Percentiles rank a stretch among this genome's conserved stretches.
Conservation (phyloP, 2,888 invertebrate genomes). For the Synergus japonicus region DNA sequence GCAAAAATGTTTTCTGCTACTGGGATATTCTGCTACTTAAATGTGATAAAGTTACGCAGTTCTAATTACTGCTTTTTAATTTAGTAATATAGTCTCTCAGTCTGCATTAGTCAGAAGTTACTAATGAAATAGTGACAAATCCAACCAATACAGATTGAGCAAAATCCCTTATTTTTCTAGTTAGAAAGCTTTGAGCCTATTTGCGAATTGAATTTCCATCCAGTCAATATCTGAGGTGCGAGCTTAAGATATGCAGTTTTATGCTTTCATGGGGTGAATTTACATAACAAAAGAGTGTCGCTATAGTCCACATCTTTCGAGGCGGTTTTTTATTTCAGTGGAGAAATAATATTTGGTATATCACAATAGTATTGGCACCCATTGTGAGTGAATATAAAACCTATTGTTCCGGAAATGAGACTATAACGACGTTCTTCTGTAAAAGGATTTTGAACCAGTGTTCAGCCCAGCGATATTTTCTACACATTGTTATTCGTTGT, state of each 20-base stretch:
- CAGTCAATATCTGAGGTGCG: slow-evolving; percentile 40
- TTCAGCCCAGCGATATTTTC: not conserved
- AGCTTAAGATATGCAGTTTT: slow-evolving; percentile 1
- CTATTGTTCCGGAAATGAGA: slow-evolving; percentile 9
- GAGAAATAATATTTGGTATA: slow-evolving; percentile 19
- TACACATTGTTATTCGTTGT: slow-evolving; percentile 59
- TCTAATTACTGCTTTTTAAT: not conserved
- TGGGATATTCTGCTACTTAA: not conserved
- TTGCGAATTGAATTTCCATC: slow-evolving; percentile 41
- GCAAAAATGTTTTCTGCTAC: not conserved
- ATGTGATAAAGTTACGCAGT: not conserved
- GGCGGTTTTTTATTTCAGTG: not conserved
- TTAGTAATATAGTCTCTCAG: slow-evolving; percentile 7
- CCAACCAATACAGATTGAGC: no score
- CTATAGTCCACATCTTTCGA: slow-evolving; percentile 20
- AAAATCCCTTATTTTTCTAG: not conserved
- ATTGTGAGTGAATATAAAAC: not conserved
- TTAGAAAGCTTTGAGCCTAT: slow-evolving; percentile 1
- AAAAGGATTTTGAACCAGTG: slow-evolving; percentile 7
- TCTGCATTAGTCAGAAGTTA: no score
- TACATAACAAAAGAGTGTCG: slow-evolving; percentile 22
- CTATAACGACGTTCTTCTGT: slow-evolving; percentile 9
- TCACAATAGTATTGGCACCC: slow-evolving; percentile 21
- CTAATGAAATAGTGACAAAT: no score
- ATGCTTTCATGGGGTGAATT: slow-evolving; percentile 25